phyloP scores from a whole-genome alignment of 1,140 invertebrate species.

The Drosophila virilis region DNA sequence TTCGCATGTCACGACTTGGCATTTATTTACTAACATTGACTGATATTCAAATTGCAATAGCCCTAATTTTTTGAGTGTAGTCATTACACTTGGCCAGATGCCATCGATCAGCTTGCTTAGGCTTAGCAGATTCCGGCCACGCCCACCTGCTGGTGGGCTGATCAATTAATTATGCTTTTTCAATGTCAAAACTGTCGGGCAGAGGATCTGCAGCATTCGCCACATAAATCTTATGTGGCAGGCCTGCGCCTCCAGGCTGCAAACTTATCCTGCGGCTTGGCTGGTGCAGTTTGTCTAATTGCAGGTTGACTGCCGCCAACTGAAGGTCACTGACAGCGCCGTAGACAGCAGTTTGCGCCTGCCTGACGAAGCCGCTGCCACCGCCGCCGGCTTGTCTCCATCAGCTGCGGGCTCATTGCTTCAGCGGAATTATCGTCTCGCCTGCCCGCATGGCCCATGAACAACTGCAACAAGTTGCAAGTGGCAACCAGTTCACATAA shows the following conservation, averaged over 20 bases:
- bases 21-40: constrained; percentile 53
- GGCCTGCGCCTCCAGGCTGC: constrained; percentile 39
- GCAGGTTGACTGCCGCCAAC: constrained; percentile 53
- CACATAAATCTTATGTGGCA: constrained; percentile 52
- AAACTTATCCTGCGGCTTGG: constrained; percentile 49
- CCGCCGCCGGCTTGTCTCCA: constrained; percentile 71
- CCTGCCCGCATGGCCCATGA: constrained; percentile 57
- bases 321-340: constrained; percentile 75
- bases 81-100: constrained; percentile 55
- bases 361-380: constrained; percentile 21
- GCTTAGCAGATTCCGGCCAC: constrained; percentile 31
- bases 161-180: constrained; percentile 78
- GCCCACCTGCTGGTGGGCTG: constrained; percentile 60
- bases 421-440: constrained; percentile 37
- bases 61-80: constrained; percentile 37
- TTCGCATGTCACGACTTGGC: constrained; percentile 46
- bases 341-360: constrained; percentile 39
- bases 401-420: constrained; percentile 57
- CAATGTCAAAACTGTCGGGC: constrained; percentile 73
- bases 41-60: constrained; percentile 56
- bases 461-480: constrained; percentile 46
- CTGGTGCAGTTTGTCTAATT: constrained; percentile 71
- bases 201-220: constrained; percentile 4
- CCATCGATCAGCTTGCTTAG: constrained; percentile 37
- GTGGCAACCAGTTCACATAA: constrained; percentile 74